Percentiles rank a stretch among this genome's conserved stretches.
phyloP scores from a whole-genome alignment of 2,888 invertebrate genomes.

The Aspidiotus destructor region DNA sequence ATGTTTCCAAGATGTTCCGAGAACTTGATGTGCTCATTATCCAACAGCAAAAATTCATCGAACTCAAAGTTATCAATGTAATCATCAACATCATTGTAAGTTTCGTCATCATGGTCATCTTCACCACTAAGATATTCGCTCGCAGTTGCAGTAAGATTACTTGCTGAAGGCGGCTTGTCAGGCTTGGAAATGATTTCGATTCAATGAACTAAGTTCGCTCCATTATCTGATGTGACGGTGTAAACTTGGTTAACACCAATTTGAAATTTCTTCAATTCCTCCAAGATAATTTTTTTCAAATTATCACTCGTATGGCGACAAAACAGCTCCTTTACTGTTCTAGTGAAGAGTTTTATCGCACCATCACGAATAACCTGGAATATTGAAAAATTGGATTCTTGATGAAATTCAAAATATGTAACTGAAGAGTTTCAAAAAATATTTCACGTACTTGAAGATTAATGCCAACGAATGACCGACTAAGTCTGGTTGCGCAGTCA shows the following conservation, averaged over 20 bases:
- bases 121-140: no score
- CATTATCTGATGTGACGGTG: background rate
- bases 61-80: background rate
- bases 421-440: background rate
- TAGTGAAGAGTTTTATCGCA: slow-evolving; percentile 26
- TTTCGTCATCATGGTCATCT: no score
- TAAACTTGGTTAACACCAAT: background rate
- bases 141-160: no score
- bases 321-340: slow-evolving; percentile 33
- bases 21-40: background rate
- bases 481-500: background rate
- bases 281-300: slow-evolving; percentile 28
- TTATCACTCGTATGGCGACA: slow-evolving; percentile 33
- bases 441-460: background rate
- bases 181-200: no score
- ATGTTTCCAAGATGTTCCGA: no score
- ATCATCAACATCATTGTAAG: background rate
- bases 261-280: slow-evolving; percentile 28
- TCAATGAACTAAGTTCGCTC: slow-evolving; percentile 33
- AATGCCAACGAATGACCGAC: slow-evolving; percentile 9
- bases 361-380: background rate
- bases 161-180: no score
- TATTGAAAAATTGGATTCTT: background rate
- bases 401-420: background rate
- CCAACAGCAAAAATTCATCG: background rate